Percentiles rank a stretch among this genome's conserved stretches.
These are phyloP conservation scores for Sigmodon hispidus DNA, from an alignment of 2,113 vertebrate species.

Conservation along the genomic window DNA sequence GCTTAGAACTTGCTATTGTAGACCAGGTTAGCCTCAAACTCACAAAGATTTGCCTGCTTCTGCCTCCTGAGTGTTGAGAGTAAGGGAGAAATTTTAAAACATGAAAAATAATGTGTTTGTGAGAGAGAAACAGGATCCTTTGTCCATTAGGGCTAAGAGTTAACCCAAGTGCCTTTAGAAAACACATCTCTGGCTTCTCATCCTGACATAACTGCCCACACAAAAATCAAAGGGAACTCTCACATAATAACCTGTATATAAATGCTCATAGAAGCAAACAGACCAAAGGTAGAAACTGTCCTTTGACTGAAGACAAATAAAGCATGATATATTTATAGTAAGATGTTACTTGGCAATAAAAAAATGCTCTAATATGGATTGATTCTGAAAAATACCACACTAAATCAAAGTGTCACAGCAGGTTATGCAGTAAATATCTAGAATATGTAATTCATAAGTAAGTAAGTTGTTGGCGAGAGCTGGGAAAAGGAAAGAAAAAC, in stretches of 20 bases:
- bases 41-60: neutral
- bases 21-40: neutral
- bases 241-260: neutral
- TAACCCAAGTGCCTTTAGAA: neutral
- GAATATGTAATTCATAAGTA: neutral
- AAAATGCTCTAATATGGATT: slow-evolving; percentile 11
- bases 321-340: neutral
- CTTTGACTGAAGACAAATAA: slow-evolving; percentile 46
- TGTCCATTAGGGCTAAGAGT: neutral
- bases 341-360: slow-evolving; percentile 61
- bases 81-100: neutral
- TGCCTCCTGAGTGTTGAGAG: neutral
- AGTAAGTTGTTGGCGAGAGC: neutral
- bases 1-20: neutral
- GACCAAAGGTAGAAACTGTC: neutral
- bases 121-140: neutral
- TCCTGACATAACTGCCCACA: neutral
- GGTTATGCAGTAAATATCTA: neutral
- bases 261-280: slow-evolving; percentile 1
- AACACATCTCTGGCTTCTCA: neutral
- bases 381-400: slow-evolving; percentile 8
- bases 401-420: slow-evolving; percentile 1
- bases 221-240: neutral
- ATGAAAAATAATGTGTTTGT: slow-evolving; percentile 5
- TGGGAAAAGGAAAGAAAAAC: neutral